Evolutionary conservation across 2,113 vertebrate species (phyloP).

Genomic region (Nibea albiflora): DNA sequence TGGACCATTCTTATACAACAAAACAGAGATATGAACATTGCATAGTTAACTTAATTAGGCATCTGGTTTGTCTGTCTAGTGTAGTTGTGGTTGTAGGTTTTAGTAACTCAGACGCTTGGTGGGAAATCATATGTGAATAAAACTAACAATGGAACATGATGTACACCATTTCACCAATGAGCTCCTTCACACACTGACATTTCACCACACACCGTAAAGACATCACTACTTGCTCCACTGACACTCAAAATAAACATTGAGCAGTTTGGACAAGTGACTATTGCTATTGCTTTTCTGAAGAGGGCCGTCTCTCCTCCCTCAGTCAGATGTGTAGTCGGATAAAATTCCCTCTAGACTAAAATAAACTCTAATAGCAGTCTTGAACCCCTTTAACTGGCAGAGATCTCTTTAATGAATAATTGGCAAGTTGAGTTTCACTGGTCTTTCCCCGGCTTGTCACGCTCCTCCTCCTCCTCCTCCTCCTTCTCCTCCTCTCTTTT

Average conservation of each 20-base stretch:
- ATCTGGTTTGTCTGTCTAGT: no score
- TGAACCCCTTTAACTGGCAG: not conserved
- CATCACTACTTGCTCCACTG: not conserved
- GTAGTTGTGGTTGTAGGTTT: no score
- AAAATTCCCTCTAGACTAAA: not conserved
- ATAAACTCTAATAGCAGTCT: slow-evolving; percentile 4
- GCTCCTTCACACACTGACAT: no score
- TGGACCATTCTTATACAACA: no score
- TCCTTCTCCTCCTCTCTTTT: not conserved
- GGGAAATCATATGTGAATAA: no score
- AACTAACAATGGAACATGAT: no score
- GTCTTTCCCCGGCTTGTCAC: not conserved
- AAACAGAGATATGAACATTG: no score
- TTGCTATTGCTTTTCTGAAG: not conserved
- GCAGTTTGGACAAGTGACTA: not conserved
- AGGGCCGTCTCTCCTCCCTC: not conserved
- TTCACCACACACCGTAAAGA: not conserved
- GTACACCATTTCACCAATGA: no score
- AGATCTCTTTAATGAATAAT: slow-evolving; percentile 29
- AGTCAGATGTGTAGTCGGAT: not conserved
- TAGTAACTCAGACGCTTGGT: no score
- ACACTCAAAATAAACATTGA: not conserved
- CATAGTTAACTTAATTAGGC: no score
- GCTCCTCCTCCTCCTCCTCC: not conserved
- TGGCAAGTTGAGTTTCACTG: not conserved